Base-by-base conservation (phyloP, 2,113 vertebrate species). In the Pollimyrus isidori region DNA sequence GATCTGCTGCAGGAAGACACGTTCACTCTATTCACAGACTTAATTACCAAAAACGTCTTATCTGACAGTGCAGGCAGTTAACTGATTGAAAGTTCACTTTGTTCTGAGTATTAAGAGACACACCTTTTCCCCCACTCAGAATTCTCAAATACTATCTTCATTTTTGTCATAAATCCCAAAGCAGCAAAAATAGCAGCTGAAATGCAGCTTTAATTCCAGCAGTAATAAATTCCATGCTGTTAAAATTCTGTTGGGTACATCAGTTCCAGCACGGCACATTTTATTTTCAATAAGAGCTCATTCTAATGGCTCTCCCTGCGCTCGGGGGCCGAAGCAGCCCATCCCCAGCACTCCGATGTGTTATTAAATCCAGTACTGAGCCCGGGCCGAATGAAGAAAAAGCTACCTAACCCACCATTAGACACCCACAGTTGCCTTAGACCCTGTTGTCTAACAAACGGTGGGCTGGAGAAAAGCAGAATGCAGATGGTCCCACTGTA, bases 41-140 rank as follows among this genome's bases (percentile, higher is more conserved):
- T 83, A 52, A 93, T 92, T 86, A 90, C 80, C 92, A 87, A 87
- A 92, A 90, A 90, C 88, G 86, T 91, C 87, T 90, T 82, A 82
- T 89, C 82, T 86, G 49, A 19, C 89, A 90, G 91, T 92, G 89
- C 90, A 90, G 39, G 58, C 15, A 23, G 82, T 89, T 7, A 30
- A 65, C 89, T 90, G 89, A 91, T 82, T 53, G 88, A 88, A 88
- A 80, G 42, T 88, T 88, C 65, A 73, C 53, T 89, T 39, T 88
- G 87, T 88, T 92, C 48, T 86, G 92, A 87, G 87, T 73, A 53
- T 88, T 88, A 48, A 42, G 90, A 88, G 58, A 82, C 65, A 88
- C 49, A 69, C 82, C 35, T 80, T 80, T 90, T 83, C 35, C 83
- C 30, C n/a, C 49, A 89, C 86, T 92, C 76, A 26, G 53, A 69